Base-by-base conservation (phyloP, 2,888 invertebrate genomes). In the Lysandra coridon region DNA sequence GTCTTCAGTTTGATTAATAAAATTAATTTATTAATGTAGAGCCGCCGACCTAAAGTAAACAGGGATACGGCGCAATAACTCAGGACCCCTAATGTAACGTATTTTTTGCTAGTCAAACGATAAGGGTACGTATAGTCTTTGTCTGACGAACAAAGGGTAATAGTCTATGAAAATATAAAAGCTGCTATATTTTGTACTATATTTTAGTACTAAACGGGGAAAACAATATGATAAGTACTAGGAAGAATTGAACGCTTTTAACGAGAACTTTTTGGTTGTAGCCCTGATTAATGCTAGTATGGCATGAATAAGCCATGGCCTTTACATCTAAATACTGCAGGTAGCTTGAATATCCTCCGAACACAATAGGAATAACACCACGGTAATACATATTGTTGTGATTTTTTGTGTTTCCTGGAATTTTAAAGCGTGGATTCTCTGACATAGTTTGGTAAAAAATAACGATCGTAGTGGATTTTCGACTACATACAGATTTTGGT, bases 111-210 rank as follows among this genome's bases (percentile, higher is more conserved):
- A 40, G 5, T 73, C 40, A 17, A 73, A 44, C 75, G 75, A 75
- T 75, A 33, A 44, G 74, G 53, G 75, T 23, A 74, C 23, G 23
- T 62, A 23, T 23, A 49, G 75, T 75, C 75, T 75, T 75, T 75
- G 75, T 75, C 23, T 53, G 30, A 23, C 49, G 53, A 75, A 75
- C 75, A 75, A 75, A 75, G 75, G 75, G 49, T 44, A 74, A 74
- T 74, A 74, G 74, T 44, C 44, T 75, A 75, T 44, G 44, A 44
- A 75, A 75, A 74, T 44, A 75, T 44, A 23, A 75, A 75, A 75
- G 53, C 23, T 49, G 23, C 12, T 53, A 75, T 75, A 10, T 49
- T 30, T 75, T 44, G n/a, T 75, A 75, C 23, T 75, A 75, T 49
- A 23, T 57, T 75, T 75, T 30, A 49, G 23, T 75, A 74, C 14